Conservation (phyloP, 2,113 vertebrate species). For the Tor tambroides region DNA sequence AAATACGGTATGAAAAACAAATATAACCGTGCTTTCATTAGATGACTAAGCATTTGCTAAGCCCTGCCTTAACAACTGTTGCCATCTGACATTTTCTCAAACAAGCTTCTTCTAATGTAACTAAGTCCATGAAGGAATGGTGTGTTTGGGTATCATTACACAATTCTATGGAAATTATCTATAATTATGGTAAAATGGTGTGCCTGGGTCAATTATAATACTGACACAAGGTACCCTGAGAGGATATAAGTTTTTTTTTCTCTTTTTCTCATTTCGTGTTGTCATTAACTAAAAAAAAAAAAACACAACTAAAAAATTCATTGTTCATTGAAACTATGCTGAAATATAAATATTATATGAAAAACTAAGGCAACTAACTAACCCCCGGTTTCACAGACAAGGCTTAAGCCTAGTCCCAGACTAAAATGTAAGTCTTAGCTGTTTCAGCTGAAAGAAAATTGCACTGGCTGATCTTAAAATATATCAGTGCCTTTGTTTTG, state of each 20-base stretch:
- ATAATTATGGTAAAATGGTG: neutral
- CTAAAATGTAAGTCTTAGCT: no score
- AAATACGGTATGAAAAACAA: neutral
- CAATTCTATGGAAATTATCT: neutral
- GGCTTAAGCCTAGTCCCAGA: no score
- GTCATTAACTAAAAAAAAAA: neutral
- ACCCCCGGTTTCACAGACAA: no score
- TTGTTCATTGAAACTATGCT: neutral
- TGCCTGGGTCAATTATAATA: neutral
- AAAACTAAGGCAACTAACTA: no score
- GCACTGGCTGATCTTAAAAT: no score
- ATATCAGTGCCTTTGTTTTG: no score
- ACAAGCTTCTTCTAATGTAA: neutral
- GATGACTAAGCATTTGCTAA: neutral
- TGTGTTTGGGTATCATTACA: neutral
- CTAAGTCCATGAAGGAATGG: neutral
- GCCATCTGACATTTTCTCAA: neutral
- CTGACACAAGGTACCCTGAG: neutral
- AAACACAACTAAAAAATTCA: no score
- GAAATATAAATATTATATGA: no score
- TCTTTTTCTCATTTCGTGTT: neutral
- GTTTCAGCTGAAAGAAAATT: no score
- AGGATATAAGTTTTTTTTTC: neutral
- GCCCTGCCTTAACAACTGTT: neutral
- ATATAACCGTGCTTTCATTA: neutral